Evolutionary conservation across 2,888 invertebrate species (phyloP), one percentile per base, ranked within the genome.

Genomic region (Matsumyia berberina): DNA sequence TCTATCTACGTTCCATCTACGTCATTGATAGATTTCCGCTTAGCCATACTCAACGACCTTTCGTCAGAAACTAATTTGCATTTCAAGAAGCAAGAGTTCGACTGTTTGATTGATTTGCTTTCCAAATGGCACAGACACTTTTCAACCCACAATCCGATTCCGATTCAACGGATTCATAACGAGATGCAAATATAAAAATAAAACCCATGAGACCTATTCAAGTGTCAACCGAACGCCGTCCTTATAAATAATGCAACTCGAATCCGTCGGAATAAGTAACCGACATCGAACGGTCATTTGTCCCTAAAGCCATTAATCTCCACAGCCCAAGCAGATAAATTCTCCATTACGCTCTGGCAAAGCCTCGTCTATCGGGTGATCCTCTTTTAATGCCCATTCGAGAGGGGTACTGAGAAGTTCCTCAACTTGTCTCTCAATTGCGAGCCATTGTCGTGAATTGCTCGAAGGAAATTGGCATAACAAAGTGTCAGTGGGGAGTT

Each of bases 201-300:
- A n/a, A n/a, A n/a, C n/a, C 62, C 53, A 24, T 37, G 24, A 51
- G 58, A 72, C 15, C 55, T 49, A 78, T 83, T 79, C 79, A 83
- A 83, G 79, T 69, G 83, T 69, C 49, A 73, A 72, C 64, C 37
- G 51, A 62, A 39, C 17, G 19, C 35, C 8, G 15, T 3, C 67
- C 62, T 78, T 66, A 83, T 83, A 79, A 83, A 83, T 83, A 83
- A 83, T 79, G 78, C 79, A 83, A 57, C 55, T 39, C 46, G 46
- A 66, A 72, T 78, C 60, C 53, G 72, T 78, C 60, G 33, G 66
- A 70, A 64, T 70, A 55, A 83, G 35, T 64, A 69, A 57, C 64
- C 51, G 55, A 62, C 66, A 73, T 44, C 67, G 39, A 79, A 74
- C 62, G 79, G 73, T 74, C 73, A 83, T 78, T 83, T 79, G 79